phyloP scores from a whole-genome alignment of 2,888 invertebrate genomes.

The Dromius quadrimaculatus region DNA sequence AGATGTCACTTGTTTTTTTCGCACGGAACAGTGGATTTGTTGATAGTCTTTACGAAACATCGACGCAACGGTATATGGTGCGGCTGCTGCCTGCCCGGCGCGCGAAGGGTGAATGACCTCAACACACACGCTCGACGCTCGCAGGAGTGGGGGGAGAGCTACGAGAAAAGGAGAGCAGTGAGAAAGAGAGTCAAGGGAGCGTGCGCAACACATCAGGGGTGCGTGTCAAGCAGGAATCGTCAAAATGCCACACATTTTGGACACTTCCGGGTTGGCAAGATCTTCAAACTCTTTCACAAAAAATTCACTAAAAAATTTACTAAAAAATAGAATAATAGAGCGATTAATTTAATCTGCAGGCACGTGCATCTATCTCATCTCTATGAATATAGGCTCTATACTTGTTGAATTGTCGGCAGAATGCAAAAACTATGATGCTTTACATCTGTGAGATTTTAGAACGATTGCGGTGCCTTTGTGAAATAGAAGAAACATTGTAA shows the following conservation, averaged over 20 bases:
- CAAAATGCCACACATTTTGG: slow-evolving; percentile 1
- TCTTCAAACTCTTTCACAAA: no score
- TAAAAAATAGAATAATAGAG: slow-evolving; percentile 28
- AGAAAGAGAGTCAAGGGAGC: slow-evolving; percentile 3
- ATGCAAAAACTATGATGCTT: no score
- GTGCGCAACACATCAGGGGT: slow-evolving; percentile 35
- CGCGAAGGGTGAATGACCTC: slow-evolving; percentile 47
- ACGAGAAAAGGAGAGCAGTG: not conserved
- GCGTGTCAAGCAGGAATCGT: slow-evolving; percentile 14
- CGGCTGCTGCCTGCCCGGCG: slow-evolving; percentile 39
- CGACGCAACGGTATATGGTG: slow-evolving; percentile 44
- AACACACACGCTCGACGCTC: slow-evolving; percentile 44
- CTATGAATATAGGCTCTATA: slow-evolving; percentile 7
- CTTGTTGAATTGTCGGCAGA: no score
- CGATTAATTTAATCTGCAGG: slow-evolving; percentile 29
- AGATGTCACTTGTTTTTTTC: slow-evolving; percentile 31
- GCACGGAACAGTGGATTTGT: slow-evolving; percentile 47
- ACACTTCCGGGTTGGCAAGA: slow-evolving; percentile 16
- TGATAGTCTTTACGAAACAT: slow-evolving; percentile 44
- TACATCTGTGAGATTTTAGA: no score
- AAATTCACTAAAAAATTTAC: no score
- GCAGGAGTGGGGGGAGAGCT: slow-evolving; percentile 16
- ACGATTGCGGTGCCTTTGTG: no score
- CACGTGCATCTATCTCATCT: slow-evolving; percentile 23
- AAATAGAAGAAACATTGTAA: no score